Evolutionary conservation across 2,113 vertebrate genomes (phyloP), one percentile per base, ranked within the genome.

Genomic region (Pavo muticus): DNA sequence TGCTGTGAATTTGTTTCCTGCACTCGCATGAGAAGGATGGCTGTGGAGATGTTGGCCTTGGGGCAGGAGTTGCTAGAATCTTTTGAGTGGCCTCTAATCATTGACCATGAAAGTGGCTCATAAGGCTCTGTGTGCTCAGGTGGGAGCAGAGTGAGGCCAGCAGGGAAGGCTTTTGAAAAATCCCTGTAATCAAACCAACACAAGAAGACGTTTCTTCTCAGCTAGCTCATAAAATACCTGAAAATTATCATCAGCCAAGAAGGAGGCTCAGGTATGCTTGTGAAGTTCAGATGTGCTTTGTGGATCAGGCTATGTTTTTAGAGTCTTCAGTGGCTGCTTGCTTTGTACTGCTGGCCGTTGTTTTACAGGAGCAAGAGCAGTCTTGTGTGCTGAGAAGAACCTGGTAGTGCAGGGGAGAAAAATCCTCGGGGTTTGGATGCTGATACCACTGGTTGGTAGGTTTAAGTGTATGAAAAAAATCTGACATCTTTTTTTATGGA

Each of bases 331-430:
- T 8, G 17, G 18, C 45, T 45, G 45, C 8, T 75, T 80, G 45
- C 9, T 75, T 80, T 74, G 67, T 84, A 88, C 79, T 1, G 4
- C 19, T 61, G 76, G 83, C 35, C 27, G 0, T 39, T 50, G 47
- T 17, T 74, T 74, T 71, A 35, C 11, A 42, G 25, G 32, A 78
- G 45, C 25, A 14, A 16, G 18, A 79, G 61, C 7, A 2, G 5
- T n/a, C n/a, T 4, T 0, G 0, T 25, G 72, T 19, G 29, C 45
- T 76, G 47, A 16, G 10, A 91, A 70, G 17, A 45, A 19, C n/a
- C 77, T 81, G 80, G 61, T 59, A 50, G 57, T 1, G 2, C 42
- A 37, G 56, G 29, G 60, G 42, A 27, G 9, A 23, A 14, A 29
- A 21, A 11, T 25, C 69, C 47, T 54, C 19, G 4, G 61, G 75